Evolutionary conservation across 2,113 vertebrate species (phyloP).

Genomic region (Catagonus wagneri): DNA sequence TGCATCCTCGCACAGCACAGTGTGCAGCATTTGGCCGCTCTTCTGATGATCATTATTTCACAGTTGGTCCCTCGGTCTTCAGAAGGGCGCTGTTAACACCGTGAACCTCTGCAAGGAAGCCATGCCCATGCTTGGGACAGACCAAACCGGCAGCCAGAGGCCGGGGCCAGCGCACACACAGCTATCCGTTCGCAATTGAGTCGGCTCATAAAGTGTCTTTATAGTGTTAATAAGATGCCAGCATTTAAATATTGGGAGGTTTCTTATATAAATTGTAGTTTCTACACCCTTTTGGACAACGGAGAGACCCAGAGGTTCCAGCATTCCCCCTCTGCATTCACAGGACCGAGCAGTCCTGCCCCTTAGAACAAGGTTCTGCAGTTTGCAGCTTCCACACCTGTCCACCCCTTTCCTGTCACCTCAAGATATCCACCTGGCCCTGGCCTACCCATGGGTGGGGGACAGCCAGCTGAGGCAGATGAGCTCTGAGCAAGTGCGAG

Average conservation of each 20-base stretch:
- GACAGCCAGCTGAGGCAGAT: background rate
- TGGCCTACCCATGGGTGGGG: fast-evolving
- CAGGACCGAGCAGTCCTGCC: background rate
- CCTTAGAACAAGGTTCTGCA: background rate
- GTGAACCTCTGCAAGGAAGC: background rate
- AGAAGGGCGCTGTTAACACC: background rate
- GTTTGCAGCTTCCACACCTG: background rate
- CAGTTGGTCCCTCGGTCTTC: background rate
- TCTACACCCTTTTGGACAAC: background rate
- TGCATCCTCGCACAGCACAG: fast-evolving
- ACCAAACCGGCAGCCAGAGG: background rate
- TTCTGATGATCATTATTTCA: background rate
- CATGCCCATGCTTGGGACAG: background rate
- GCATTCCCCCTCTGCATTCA: background rate
- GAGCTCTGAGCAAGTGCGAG: background rate
- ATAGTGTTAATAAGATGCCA: background rate
- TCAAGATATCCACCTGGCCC: background rate
- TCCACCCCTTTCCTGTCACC: fast-evolving
- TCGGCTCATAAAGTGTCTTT: background rate
- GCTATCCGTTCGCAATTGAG: background rate
- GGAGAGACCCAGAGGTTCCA: background rate
- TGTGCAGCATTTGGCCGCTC: fast-evolving
- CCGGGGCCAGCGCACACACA: background rate
- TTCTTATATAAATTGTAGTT: background rate
- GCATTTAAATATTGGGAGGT: background rate